These are phyloP conservation scores for Synergus umbraculus DNA, from an alignment of 2,888 invertebrate genomes.

Conservation along the genomic window DNA sequence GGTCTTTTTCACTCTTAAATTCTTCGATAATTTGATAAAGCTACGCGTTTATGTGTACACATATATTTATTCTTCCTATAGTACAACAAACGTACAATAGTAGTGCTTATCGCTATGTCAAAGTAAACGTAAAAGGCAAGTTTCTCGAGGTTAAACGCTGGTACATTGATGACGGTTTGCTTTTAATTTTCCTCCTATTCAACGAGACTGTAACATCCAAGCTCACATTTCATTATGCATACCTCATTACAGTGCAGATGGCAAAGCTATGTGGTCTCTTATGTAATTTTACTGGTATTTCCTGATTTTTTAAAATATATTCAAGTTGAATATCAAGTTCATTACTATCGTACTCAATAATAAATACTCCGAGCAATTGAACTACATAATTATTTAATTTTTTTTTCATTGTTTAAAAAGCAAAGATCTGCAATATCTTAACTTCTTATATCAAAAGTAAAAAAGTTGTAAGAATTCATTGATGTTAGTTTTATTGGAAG, in stretches of 20 bases:
- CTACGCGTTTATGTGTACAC: background rate
- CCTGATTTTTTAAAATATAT: background rate
- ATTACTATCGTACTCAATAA: background rate
- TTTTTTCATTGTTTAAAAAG: background rate
- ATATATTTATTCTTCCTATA: slow-evolving; percentile 22
- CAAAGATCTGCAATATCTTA: background rate
- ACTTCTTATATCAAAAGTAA: background rate
- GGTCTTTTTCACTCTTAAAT: slow-evolving; percentile 5
- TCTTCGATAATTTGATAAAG: background rate
- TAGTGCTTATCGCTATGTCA: slow-evolving; percentile 30
- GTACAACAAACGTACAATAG: slow-evolving; percentile 16
- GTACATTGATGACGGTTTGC: background rate
- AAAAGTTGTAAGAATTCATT: background rate
- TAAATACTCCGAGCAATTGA: background rate
- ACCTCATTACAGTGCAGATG: background rate
- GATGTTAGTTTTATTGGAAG: slow-evolving; percentile 40
- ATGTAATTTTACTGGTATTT: background rate
- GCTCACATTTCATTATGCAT: background rate
- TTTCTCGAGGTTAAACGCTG: slow-evolving; percentile 10
- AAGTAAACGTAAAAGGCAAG: slow-evolving; percentile 33
- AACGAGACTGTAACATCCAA: background rate
- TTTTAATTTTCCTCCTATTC: background rate
- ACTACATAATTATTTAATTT: background rate
- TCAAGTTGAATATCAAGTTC: background rate
- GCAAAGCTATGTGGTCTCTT: background rate